Percentiles rank a stretch among this genome's conserved stretches.
Evolutionary conservation across 1,140 invertebrate species (phyloP).

Genomic region (Pseudomyrmex sp.): DNA sequence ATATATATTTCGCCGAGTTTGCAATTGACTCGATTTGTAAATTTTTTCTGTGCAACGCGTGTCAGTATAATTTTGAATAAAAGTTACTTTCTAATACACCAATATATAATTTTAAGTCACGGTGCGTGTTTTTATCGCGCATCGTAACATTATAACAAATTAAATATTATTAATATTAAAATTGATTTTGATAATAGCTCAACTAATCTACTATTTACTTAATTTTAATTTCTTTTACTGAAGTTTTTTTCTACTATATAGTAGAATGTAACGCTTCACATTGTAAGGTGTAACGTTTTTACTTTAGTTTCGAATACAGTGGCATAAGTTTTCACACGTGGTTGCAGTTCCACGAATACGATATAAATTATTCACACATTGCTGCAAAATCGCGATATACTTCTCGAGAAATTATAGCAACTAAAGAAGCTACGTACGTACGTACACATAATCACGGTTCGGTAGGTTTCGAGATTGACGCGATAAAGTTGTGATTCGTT

Average conservation of each 20-base stretch:
- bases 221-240: background rate
- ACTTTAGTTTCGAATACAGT: background rate
- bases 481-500: conserved; percentile 42
- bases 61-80: background rate
- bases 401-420: conserved; percentile 1
- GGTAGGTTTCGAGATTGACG: conserved; percentile 23
- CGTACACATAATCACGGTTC: background rate
- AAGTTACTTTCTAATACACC: background rate
- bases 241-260: background rate
- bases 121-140: background rate
- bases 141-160: conserved; percentile 7
- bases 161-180: background rate
- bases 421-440: background rate
- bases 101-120: too few relatives aligned
- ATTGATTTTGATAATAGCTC: background rate
- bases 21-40: background rate
- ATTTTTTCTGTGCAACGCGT: background rate
- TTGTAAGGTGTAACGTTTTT: background rate
- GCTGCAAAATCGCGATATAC: background rate
- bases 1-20: background rate
- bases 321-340: conserved; percentile 14
- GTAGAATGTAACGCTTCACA: background rate
- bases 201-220: background rate
- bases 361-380: background rate
- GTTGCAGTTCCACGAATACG: background rate